These are phyloP conservation scores for Darevskia mixta DNA, from an alignment of 2,797 vertebrate genomes.

Conservation along the genomic window DNA sequence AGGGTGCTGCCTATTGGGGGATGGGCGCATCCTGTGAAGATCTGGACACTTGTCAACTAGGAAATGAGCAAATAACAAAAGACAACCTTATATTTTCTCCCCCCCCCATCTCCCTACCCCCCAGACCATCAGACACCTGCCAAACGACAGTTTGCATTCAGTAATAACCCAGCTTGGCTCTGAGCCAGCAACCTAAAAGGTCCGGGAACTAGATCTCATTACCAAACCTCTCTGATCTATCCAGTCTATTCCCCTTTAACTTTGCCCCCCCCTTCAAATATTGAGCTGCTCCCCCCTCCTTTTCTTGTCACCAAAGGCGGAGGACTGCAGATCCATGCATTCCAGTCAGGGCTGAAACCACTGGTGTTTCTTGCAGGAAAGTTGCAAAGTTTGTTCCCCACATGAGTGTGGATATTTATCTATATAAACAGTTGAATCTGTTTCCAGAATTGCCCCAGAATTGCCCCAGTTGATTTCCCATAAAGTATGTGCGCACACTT, in stretches of 20 bases:
- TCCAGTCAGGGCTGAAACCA: no score
- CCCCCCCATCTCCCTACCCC: background rate
- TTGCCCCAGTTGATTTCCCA: no score
- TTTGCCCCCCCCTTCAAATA: no score
- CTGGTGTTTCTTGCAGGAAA: background rate
- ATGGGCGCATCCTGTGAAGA: no score
- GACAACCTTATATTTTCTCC: no score
- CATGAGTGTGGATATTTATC: background rate
- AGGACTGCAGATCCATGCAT: background rate
- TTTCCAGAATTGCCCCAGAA: no score
- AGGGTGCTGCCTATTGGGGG: background rate
- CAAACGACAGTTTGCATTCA: conserved; percentile 9
- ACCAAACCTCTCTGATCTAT: background rate
- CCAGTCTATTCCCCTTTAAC: background rate
- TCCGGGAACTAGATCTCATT: conserved; percentile 1
- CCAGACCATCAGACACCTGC: background rate
- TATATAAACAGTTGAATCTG: no score
- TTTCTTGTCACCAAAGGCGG: background rate
- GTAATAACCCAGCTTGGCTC: conserved; percentile 13
- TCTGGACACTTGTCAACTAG: background rate
- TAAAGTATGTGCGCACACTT: no score
- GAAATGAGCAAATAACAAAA: background rate
- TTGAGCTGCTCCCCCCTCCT: background rate
- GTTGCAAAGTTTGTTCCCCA: background rate
- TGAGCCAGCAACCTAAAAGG: conserved; percentile 17